phyloP scores from a whole-genome alignment of 2,888 invertebrate genomes.

The Hydropsyche betteni region DNA sequence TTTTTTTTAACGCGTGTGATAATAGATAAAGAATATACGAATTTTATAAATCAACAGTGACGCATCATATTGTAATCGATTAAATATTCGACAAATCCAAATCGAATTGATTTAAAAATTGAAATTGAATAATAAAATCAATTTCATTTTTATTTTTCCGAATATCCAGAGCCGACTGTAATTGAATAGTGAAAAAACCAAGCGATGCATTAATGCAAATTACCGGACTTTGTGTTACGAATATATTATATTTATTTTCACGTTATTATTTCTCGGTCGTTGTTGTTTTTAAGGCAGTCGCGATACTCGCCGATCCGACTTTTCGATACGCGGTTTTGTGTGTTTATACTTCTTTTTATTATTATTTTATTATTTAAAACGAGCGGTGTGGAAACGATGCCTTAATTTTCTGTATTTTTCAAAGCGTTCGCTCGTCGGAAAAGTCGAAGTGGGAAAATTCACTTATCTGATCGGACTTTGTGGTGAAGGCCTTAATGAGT shows the following conservation, averaged over 20 bases:
- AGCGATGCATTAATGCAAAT: constrained; percentile 28
- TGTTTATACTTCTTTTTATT: too few relatives aligned
- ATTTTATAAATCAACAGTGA: too few relatives aligned
- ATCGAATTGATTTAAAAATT: too few relatives aligned
- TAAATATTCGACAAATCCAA: too few relatives aligned
- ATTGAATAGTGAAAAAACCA: too few relatives aligned
- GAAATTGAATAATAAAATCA: too few relatives aligned
- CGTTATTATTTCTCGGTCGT: constrained; percentile 4
- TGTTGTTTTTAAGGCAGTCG: background rate
- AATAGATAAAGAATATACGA: too few relatives aligned
- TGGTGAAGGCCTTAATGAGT: constrained; percentile 15
- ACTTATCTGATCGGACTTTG: constrained; percentile 18
- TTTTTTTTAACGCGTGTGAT: too few relatives aligned
- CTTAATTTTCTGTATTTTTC: constrained; percentile 8
- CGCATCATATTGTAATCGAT: too few relatives aligned
- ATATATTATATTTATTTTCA: constrained; percentile 1
- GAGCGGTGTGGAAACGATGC: background rate
- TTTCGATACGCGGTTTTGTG: constrained; percentile 13
- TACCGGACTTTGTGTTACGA: constrained; percentile 17
- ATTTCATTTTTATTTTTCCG: too few relatives aligned
- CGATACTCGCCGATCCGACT: too few relatives aligned
- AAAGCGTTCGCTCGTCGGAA: background rate
- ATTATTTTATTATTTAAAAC: constrained; percentile 7
- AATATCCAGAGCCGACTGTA: too few relatives aligned
- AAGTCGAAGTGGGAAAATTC: constrained; percentile 8